Evolutionary conservation across 2,888 invertebrate species (phyloP).

Genomic region (Eupithecia inturbata): DNA sequence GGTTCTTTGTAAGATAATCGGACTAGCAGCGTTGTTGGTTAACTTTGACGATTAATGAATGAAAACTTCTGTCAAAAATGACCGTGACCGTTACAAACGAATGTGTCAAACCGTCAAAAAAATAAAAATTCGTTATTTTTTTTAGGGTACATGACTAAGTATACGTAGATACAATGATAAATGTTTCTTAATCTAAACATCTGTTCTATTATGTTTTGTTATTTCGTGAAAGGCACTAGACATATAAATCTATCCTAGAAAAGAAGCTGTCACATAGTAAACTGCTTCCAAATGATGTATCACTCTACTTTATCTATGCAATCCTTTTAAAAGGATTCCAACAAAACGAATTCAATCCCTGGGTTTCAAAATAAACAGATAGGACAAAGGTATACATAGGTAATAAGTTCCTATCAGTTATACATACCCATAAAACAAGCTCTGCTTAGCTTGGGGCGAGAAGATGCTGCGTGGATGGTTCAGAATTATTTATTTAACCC

Average conservation of each 20-base stretch:
- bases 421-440: not conserved
- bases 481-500: not conserved
- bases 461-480: not conserved
- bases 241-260: not conserved
- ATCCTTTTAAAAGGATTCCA: slow-evolving; percentile 3
- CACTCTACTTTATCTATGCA: slow-evolving; percentile 1
- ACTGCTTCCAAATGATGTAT: not conserved
- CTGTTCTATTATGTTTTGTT: no score
- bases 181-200: not conserved
- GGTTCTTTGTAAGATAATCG: no score
- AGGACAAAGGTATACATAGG: not conserved
- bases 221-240: not conserved
- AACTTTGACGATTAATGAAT: no score
- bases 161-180: no score
- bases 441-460: not conserved
- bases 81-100: no score
- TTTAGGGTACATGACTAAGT: no score
- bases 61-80: no score
- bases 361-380: not conserved
- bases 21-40: no score
- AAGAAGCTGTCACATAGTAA: not conserved
- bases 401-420: no score
- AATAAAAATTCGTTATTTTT: no score
- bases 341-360: not conserved
- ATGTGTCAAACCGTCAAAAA: no score